Evolutionary conservation across 2,888 invertebrate species (phyloP), one percentile per base, ranked within the genome.

Genomic region (Amphipyra tragopoginis): DNA sequence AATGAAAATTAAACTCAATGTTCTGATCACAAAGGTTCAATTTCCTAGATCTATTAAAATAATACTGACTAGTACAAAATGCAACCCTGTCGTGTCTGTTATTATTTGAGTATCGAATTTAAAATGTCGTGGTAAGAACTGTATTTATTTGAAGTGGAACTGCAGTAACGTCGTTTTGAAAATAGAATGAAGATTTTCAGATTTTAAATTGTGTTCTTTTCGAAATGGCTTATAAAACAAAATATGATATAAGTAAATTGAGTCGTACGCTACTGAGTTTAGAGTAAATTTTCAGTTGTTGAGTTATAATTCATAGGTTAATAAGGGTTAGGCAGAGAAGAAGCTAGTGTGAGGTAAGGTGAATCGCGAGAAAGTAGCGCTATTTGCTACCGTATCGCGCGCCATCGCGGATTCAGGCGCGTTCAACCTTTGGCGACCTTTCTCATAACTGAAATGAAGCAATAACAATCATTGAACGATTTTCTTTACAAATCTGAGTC

Each of bases 361-460:
- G 90, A 89, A 89, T 92, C 86, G 90, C 91, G 90, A 90, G 90
- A 92, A 93, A 93, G 93, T 92, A 89, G 91, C 89, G 89, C 92
- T 93, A 94, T 93, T 94, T 93, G 94, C 93, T 94, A 91, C 92
- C 89, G 92, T 93, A 94, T 94, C 93, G 93, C 88, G 92, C 94
- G 92, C 93, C 91, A 94, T 94, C 93, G 86, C 84, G 57, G 53
- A 68, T 67, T 69, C 90, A 90, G 90, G 72, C 82, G 77, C 78
- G 53, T 34, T 34, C 70, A 90, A 90, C 90, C 57, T 76, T 86
- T 79, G 79, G 71, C 15, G 69, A 68, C 47, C 54, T 52, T 34
- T 54, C 10, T 7, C 40, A 15, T 75, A 39, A 36, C 48, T 52
- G 29, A 57, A 73, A 73, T 68, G 39, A 74, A 59, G 63, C 55